Base-by-base conservation (phyloP, 2,888 invertebrate genomes). In the Pycnomerus fuliginosus region DNA sequence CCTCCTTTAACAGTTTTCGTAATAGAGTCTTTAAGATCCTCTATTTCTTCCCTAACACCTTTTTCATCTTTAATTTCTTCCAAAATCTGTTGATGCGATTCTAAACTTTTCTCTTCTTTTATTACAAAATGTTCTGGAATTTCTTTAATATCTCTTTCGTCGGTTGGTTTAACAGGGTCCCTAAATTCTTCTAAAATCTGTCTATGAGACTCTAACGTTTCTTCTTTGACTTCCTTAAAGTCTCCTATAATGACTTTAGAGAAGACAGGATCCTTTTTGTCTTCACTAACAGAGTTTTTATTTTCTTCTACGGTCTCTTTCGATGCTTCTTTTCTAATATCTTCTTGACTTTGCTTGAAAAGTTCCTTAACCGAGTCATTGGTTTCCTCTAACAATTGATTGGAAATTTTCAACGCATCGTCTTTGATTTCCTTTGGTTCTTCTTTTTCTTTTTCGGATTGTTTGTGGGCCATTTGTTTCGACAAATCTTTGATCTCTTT, bases 11-110 rank as follows among this genome's bases (percentile, higher is more conserved):
- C 39, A 16, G 32, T 36, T 16, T 49, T 36, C 16, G 32, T 45
- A 39, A 32, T 16, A 30, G 30, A 27, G 29, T 48, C 50, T 31
- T 32, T 43, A 22, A 52, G 32, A 33, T 47, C 46, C 22, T 48
- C 42, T 28, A 52, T 53, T 35, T 50, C 39, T 36, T 39, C 37
- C 20, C 42, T 20, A 14, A 17, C 39, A 11, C 27, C 34, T 10
- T 46, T 34, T 10, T 38, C 22, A 7, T 28, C 30, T 40, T 33
- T 32, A 3, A 14, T n/a, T n/a, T n/a, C n/a, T n/a, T n/a, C n/a
- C n/a, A n/a, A n/a, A n/a, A n/a, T n/a, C n/a, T n/a, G n/a, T n/a
- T n/a, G n/a, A n/a, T n/a, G n/a, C n/a, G n/a, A n/a, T n/a, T n/a
- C n/a, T n/a, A n/a, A n/a, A n/a, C n/a, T n/a, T n/a, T n/a, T n/a